A percentile compares a stretch with the other conserved stretches of the same genome.
These are phyloP conservation scores for Theodoxus fluviatilis DNA, from an alignment of 2,888 invertebrate genomes.

Conservation along the genomic window DNA sequence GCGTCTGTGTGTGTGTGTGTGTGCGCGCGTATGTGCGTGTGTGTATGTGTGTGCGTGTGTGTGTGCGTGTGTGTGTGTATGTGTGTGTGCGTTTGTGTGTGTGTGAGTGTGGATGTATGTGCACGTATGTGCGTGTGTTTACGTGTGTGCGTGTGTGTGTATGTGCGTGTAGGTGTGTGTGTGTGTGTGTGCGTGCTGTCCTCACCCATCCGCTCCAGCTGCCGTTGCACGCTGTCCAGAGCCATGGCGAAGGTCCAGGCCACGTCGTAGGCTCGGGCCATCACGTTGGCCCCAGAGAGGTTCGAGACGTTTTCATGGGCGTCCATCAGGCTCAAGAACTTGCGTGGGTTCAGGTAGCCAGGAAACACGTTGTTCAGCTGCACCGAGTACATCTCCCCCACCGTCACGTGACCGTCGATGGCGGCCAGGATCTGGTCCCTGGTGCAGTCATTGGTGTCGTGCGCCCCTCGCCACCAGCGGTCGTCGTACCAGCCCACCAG, in stretches of 20 bases:
- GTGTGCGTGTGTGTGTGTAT: no score
- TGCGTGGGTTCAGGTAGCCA: background rate
- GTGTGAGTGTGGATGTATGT: no score
- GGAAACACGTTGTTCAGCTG: background rate
- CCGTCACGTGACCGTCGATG: slow-evolving; percentile 17
- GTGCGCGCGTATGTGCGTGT: no score
- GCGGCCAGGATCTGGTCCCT: slow-evolving; percentile 9
- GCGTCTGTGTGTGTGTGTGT: no score
- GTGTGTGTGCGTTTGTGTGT: no score
- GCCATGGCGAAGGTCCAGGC: slow-evolving; percentile 18
- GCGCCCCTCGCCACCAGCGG: slow-evolving; percentile 10
- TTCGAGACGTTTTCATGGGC: background rate
- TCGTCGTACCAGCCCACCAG: slow-evolving; percentile 21
- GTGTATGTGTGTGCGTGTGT: no score
- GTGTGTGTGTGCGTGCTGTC: no score
- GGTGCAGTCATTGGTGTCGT: slow-evolving; percentile 13
- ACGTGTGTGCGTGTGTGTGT: no score
- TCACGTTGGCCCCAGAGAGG: background rate
- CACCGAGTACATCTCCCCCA: slow-evolving; percentile 15
- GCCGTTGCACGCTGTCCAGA: slow-evolving; percentile 11
- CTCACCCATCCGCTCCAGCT: no score
- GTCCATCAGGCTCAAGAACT: background rate
- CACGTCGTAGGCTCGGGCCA: slow-evolving; percentile 16
- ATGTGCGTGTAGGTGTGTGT: no score
- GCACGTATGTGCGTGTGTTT: no score